Evolutionary conservation across 2,113 vertebrate genomes (phyloP).

Genomic region (Raja brachyura): DNA sequence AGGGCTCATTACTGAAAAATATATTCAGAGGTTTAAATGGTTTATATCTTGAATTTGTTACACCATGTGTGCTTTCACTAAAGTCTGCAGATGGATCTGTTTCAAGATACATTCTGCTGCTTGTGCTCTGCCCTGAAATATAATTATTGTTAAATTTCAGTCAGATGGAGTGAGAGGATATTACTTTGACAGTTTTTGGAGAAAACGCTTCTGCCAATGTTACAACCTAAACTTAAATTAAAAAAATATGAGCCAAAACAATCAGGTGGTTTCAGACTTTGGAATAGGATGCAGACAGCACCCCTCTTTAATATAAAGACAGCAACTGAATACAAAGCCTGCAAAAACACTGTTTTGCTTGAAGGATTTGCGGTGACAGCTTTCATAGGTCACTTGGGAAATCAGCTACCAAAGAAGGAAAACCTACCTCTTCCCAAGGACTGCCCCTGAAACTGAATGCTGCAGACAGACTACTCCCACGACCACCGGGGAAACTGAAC

Average conservation of each 20-base stretch:
- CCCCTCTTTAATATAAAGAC: neutral
- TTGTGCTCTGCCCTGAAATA: constrained; percentile 20
- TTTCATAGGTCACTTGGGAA: constrained; percentile 16
- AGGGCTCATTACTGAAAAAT: neutral
- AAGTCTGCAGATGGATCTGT: constrained; percentile 10
- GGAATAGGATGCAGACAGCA: neutral
- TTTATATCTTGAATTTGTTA: constrained; percentile 5
- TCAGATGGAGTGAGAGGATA: constrained; percentile 16
- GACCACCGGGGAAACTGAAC: constrained; percentile 24
- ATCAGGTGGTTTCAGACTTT: constrained; percentile 9
- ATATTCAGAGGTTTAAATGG: neutral
- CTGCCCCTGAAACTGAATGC: constrained; percentile 1
- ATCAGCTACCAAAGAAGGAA: neutral
- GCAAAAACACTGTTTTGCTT: neutral
- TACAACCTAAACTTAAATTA: neutral
- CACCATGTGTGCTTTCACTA: constrained; percentile 6
- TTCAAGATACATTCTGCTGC: constrained; percentile 27
- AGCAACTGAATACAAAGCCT: neutral
- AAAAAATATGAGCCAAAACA: neutral
- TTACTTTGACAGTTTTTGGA: constrained; percentile 8
- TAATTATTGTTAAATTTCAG: neutral
- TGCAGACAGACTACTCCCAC: neutral
- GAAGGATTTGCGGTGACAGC: neutral
- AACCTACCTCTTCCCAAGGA: neutral
- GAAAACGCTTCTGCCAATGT: neutral